Evolutionary conservation across 2,888 invertebrate genomes (phyloP), one percentile per base, ranked within the genome.

Genomic region (Archips xylosteana): DNA sequence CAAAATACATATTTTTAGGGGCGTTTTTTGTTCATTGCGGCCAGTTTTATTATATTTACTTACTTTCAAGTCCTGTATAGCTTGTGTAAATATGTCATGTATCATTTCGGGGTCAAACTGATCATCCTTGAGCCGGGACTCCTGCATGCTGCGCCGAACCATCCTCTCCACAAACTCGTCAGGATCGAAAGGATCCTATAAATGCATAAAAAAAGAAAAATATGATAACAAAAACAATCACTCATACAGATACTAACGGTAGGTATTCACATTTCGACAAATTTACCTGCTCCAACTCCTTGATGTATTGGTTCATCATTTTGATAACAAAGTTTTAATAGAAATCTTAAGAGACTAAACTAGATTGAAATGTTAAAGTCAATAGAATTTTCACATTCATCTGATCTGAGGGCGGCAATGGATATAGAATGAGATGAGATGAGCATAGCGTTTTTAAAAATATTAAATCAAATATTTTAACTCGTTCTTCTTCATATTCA

Each of bases 151-250:
- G 80, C 99, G 96, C 97, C 99, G 98, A 54, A 99, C 99, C 84
- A 99, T 95, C 71, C 99, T 95, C 89, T 99, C 99, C 1, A 99
- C 99, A 94, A 99, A 99, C 87, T 99, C 99, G 84, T 98, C 98
- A 12, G 99, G 97, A 94, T 99, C 98, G 88, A 99, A 99, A 0
- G 99, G 98, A 86, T 99, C 99, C 98, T 99, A 82, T 71, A 91
- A 89, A 77, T 71, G 34, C 3, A 70, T 45, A 13, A 49, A 15
- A 57, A 71, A 73, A 13, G 57, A 71, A 73, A n/a, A 51, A 36
- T 36, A 4, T 54, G 5, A 51, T 10, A 2, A 5, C n/a, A 57
- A 57, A 23, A 32, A 57, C 32, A 57, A 23, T 54, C 15, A 54
- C 54, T 32, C 23, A 23, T 32, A 32, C 9, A 36, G 36, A 15